Evolutionary conservation across 2,888 invertebrate species (phyloP).

Genomic region (Helleia helle): DNA sequence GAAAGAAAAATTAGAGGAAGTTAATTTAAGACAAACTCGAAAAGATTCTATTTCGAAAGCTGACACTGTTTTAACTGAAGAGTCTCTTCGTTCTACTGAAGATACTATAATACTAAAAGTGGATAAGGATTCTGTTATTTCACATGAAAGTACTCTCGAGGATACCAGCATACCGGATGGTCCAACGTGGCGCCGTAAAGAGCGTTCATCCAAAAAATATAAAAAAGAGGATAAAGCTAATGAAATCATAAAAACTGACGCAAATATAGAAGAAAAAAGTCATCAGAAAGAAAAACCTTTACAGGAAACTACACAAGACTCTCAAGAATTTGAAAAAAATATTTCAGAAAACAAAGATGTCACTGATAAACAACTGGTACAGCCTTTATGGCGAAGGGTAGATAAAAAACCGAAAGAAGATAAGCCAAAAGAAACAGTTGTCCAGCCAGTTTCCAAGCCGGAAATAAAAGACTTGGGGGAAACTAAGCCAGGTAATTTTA

Average conservation of each 20-base stretch:
- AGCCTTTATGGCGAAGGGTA: not conserved
- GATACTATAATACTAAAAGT: not conserved
- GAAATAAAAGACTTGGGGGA: not conserved
- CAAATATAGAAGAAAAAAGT: too few species aligned
- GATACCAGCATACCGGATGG: not conserved
- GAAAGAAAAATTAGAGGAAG: slow-evolving; percentile 68
- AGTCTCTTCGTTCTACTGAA: not conserved
- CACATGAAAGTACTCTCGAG: not conserved
- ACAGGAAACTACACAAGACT: not conserved
- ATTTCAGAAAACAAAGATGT: not conserved
- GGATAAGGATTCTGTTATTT: not conserved
- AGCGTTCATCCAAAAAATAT: not conserved
- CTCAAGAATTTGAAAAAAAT: not conserved
- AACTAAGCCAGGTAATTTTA: not conserved
- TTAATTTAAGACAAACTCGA: slow-evolving; percentile 43
- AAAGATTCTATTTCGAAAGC: slow-evolving; percentile 15
- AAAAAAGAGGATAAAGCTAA: not conserved
- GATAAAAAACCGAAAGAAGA: not conserved
- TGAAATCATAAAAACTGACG: too few species aligned
- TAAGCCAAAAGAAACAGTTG: not conserved
- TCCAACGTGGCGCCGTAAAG: not conserved
- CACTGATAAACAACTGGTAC: not conserved
- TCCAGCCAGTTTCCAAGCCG: not conserved
- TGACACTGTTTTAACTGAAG: slow-evolving; percentile 1
- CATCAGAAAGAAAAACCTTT: too few species aligned